Conservation (phyloP, 2,797 vertebrate species). For the Pygocentrus nattereri region DNA sequence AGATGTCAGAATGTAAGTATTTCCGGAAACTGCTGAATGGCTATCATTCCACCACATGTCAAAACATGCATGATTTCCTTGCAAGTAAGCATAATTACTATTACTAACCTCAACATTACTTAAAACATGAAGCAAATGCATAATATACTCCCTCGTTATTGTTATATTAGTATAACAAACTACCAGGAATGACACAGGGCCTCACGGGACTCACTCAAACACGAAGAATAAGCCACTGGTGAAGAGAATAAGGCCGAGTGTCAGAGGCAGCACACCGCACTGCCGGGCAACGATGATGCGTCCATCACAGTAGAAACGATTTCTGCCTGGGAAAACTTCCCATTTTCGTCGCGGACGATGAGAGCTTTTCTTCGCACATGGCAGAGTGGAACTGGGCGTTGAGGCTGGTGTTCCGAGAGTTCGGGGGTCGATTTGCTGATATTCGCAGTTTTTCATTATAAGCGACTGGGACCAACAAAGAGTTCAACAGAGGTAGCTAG, state of each 20-base stretch:
- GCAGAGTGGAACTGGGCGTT: conserved; percentile 64
- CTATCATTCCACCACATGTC: no score
- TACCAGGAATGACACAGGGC: neutral
- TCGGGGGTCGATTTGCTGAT: conserved; percentile 91
- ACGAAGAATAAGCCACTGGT: conserved; percentile 95
- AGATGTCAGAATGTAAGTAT: neutral
- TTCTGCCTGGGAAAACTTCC: conserved; percentile 93
- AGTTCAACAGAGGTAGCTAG: neutral
- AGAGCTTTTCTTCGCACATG: conserved; percentile 61
- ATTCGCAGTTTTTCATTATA: conserved; percentile 92
- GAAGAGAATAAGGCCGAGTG: conserved; percentile 90
- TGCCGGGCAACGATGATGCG: conserved; percentile 90
- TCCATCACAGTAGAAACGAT: conserved; percentile 92
- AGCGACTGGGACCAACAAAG: neutral
- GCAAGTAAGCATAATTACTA: neutral
- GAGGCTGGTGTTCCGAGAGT: conserved; percentile 69
- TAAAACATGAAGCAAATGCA: neutral
- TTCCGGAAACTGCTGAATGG: no score
- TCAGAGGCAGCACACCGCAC: conserved; percentile 90
- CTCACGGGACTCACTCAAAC: conserved; percentile 89
- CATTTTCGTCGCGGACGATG: conserved; percentile 84
- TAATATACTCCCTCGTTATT: neutral
- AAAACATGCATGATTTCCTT: no score
- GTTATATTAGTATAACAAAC: neutral
- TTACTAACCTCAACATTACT: neutral